Base-by-base conservation (phyloP, 2,113 vertebrate genomes). In the Grus americana region DNA sequence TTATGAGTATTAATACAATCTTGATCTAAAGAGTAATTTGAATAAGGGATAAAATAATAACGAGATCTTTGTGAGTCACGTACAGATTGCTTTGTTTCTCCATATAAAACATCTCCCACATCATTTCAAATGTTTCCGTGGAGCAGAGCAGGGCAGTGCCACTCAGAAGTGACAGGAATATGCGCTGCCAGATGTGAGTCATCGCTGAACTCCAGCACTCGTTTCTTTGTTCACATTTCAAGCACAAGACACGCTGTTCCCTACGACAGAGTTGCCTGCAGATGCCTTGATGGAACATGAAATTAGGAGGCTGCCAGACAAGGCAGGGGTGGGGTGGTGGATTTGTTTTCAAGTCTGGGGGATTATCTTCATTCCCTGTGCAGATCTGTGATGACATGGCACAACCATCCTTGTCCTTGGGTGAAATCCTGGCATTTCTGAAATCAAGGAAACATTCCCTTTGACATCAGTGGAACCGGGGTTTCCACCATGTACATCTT, bases 21-120 rank as follows among this genome's bases (percentile, higher is more conserved):
- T 92, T 93, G 66, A 93, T 87, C 70, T 91, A 87, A 95, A 80
- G 80, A 91, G 23, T 65, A 71, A 93, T 94, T 92, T 92, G 55
- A 94, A 89, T 71, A 85, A 96, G 17, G 65, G 34, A 65, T 55
- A 79, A 94, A 92, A 62, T 80, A 92, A 65, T 88, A 57, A 83
- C 2, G 34, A 84, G 54, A 70, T 89, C 62, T 55, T 22, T 88
- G 55, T 84, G 38, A 93, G 46, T 90, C 89, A 93, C 5, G 0
- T 50, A 44, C 19, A 42, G 47, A 44, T 67, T 50, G 38, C 55
- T 95, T 90, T 86, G 44, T 27, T 88, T 81, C 76, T 71, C 71
- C 26, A 14, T 30, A 29, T 58, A 76, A 93, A 88, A 79, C 44
- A 86, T 66, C 83, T 83, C 79, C 61, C 61, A 63, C 54, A 74